Evolutionary conservation across 2,113 vertebrate species (phyloP).

Genomic region (Brachirus orientalis): DNA sequence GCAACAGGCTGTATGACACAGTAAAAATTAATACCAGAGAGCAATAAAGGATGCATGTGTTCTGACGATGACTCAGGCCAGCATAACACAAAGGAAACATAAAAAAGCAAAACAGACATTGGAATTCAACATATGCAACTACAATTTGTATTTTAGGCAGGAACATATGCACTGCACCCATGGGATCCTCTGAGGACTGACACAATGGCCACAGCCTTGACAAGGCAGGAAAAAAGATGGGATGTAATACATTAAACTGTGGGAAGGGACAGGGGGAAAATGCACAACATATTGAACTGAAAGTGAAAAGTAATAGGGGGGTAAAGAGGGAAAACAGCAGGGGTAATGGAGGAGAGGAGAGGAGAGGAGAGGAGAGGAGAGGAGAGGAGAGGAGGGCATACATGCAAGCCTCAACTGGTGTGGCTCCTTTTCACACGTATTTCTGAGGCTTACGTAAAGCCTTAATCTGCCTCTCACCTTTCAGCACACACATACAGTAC

Average conservation of each 20-base stretch:
- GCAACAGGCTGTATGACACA: slow-evolving; percentile 5
- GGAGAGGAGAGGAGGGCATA: slow-evolving; percentile 48
- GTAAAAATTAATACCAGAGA: neutral
- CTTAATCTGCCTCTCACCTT: slow-evolving; percentile 68
- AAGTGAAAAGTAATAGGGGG: slow-evolving; percentile 17
- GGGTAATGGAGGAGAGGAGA: slow-evolving; percentile 37
- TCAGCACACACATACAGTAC: slow-evolving; percentile 19
- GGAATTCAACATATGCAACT: neutral
- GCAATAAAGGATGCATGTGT: slow-evolving; percentile 22
- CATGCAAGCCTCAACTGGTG: slow-evolving; percentile 63
- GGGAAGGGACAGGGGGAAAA: neutral
- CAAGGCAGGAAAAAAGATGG: slow-evolving; percentile 30
- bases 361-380: slow-evolving; percentile 16
- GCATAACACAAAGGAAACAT: neutral
- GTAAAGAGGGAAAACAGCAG: slow-evolving; percentile 23
- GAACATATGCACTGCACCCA: slow-evolving; percentile 10
- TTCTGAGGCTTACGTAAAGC: slow-evolving; percentile 72
- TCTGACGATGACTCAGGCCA: neutral
- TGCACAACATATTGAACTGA: slow-evolving; percentile 10
- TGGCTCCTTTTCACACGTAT: slow-evolving; percentile 58
- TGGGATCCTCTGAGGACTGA: slow-evolving; percentile 10
- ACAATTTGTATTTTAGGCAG: neutral
- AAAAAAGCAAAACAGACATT: neutral
- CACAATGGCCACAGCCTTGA: slow-evolving; percentile 3
- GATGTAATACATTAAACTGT: neutral